Percentiles rank a stretch among this genome's conserved stretches.
Evolutionary conservation across 2,113 vertebrate genomes (phyloP).

Genomic region (Protobothrops mucrosquamatus): DNA sequence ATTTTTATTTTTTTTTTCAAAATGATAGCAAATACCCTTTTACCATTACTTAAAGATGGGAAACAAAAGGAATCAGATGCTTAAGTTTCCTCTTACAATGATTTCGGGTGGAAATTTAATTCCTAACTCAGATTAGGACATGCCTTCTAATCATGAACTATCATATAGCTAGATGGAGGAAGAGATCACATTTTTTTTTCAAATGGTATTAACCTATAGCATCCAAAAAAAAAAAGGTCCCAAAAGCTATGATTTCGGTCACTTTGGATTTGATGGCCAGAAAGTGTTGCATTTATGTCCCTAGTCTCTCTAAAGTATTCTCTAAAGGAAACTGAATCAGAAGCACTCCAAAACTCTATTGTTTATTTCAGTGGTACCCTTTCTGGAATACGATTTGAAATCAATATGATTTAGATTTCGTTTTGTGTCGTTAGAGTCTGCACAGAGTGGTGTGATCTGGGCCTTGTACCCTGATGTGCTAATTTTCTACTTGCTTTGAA

Average conservation of each 20-base stretch:
- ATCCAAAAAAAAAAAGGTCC: background rate
- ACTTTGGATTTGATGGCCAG: background rate
- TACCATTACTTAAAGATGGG: background rate
- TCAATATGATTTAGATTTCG: background rate
- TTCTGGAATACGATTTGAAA: background rate
- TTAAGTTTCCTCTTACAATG: background rate
- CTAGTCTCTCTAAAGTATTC: background rate
- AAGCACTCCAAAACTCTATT: background rate
- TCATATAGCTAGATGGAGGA: background rate
- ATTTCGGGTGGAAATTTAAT: background rate
- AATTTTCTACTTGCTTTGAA: background rate
- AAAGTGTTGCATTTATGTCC: background rate
- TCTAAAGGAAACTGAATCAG: background rate
- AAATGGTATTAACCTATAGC: background rate
- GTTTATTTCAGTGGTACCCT: background rate
- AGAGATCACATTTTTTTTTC: background rate
- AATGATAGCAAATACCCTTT: background rate
- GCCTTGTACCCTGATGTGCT: background rate
- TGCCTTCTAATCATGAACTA: background rate
- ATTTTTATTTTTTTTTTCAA: background rate
- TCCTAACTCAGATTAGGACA: background rate
- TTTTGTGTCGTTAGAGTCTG: background rate
- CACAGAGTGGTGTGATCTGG: background rate
- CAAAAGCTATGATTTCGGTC: background rate
- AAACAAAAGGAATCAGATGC: background rate